Evolutionary conservation across 2,888 invertebrate genomes (phyloP), one percentile per base, ranked within the genome.

Genomic region (Notocelia uddmanniana): DNA sequence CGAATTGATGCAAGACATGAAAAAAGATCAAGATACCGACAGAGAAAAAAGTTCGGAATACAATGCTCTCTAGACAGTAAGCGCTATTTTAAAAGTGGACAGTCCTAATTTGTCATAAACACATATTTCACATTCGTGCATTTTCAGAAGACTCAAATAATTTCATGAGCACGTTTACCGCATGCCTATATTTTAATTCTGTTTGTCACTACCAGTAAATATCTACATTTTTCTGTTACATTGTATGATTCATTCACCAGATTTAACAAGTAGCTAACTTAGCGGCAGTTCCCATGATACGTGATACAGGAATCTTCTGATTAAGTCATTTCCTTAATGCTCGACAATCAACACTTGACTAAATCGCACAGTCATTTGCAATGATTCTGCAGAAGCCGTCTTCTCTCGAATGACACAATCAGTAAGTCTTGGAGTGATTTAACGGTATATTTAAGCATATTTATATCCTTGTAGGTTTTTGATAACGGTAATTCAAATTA

Each of bases 321-420:
- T 91, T 88, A 86, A 90, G 89, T 84, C 87, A 90, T 91, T 79
- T 86, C 48, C 70, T 62, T 81, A 76, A 82, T 79, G 80, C 80
- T 80, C 81, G 77, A 81, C 77, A 77, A 81, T 82, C 80, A 80
- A 80, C 80, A 79, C 77, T 69, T 75, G 75, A 37, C 69, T 59
- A 23, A 69, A 73, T 69, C 50, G 59, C 58, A 18, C 45, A 9
- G 69, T 73, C 69, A 73, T 69, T 69, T 66, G 58, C 59, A 31
- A 54, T 55, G 68, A 73, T 63, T 69, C 63, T 45, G 31, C 48
- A 55, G 55, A 69, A 57, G 15, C n/a, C n/a, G n/a, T n/a, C n/a
- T 31, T 58, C 34, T 62, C 54, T 64, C 58, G 19, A 73, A 73
- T 73, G 69, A 69, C 69, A 59, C 59, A 69, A 69, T 69, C 68